phyloP scores from a whole-genome alignment of 2,888 invertebrate genomes.

The Amphipoea oculea region DNA sequence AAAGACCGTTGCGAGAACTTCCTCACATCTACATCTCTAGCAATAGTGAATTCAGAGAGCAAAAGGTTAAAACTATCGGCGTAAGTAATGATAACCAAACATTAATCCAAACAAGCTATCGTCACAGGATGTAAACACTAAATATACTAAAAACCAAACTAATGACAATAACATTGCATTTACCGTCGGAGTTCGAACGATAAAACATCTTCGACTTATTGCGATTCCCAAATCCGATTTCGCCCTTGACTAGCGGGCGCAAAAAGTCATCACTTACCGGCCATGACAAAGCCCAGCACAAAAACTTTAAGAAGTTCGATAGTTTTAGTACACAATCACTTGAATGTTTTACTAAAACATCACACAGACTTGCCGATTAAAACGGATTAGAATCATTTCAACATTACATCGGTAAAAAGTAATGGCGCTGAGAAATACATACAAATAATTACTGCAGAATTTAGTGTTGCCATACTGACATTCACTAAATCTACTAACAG shows the following conservation, averaged over 20 bases:
- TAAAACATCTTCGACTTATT: constrained; percentile 91
- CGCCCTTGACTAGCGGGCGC: constrained; percentile 90
- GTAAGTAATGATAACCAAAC: constrained; percentile 86
- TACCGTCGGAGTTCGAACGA: constrained; percentile 91
- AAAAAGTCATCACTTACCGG: constrained; percentile 93
- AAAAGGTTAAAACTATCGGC: constrained; percentile 87
- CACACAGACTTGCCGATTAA: constrained; percentile 90
- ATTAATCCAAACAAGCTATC: constrained; percentile 84
- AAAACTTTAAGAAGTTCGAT: constrained; percentile 89
- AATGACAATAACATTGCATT: constrained; percentile 90
- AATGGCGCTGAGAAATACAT: constrained; percentile 90
- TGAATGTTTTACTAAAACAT: constrained; percentile 89
- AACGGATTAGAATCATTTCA: constrained; percentile 91
- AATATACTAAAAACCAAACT: constrained; percentile 88
- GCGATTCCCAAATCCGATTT: constrained; percentile 90
- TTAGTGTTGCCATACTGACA: constrained; percentile 79
- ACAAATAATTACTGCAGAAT: constrained; percentile 89
- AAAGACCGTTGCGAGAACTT: constrained; percentile 82
- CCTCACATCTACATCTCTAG: constrained; percentile 76
- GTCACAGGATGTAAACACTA: constrained; percentile 87
- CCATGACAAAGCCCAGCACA: constrained; percentile 93
- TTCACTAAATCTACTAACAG: constrained; percentile 67
- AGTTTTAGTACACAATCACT: constrained; percentile 90
- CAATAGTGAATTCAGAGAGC: constrained; percentile 79
- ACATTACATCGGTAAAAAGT: constrained; percentile 90